Evolutionary conservation across 1,140 invertebrate species (phyloP), one percentile per base, ranked within the genome.

Genomic region (Drusus annulatus): DNA sequence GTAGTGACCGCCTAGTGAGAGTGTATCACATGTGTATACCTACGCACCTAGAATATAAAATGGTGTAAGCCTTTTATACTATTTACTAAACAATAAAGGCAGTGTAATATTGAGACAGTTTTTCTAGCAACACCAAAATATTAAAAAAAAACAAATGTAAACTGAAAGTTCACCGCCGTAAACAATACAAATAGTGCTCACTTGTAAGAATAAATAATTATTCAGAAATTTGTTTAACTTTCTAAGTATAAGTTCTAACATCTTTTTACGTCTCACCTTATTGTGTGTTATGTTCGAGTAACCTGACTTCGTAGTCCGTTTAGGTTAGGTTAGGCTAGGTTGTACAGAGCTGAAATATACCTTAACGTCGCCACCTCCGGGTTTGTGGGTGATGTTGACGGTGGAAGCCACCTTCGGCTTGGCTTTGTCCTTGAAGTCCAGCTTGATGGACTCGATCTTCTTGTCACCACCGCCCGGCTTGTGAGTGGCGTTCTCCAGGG

Each of bases 391-490:
- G 15, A 97, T 93, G 88, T 99, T 99, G 52, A 96, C 96, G 84
- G 97, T 95, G 21, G 97, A 98, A 58, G 96, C 96, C 78, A 98
- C 93, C 91, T 96, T 97, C n/a, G 96, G 92, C 86, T 96, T 96
- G 10, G 96, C 96, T 87, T 96, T 96, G 60, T 96, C 94, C 85
- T 97, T 97, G 89, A 98, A 98, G 84, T 97, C 95, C 79, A 98
- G 89, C 87, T 97, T 98, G 5, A 97, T 92, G 0, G 93, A 93
- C 87, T 97, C 95, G 60, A 98, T 97, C 90, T 98, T 98, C 87
- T 97, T 96, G 84, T 96, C 95, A 28, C 97, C 97, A 31, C 97
- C 97, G 50, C 96, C 96, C 1, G 97, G 96, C 86, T 95, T 97
- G 88, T 99, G 95, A 4, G 93, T 92, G n/a, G 96, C 92, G 86